Conservation (phyloP, 2,888 invertebrate species). For the Argyresthia goedartella region DNA sequence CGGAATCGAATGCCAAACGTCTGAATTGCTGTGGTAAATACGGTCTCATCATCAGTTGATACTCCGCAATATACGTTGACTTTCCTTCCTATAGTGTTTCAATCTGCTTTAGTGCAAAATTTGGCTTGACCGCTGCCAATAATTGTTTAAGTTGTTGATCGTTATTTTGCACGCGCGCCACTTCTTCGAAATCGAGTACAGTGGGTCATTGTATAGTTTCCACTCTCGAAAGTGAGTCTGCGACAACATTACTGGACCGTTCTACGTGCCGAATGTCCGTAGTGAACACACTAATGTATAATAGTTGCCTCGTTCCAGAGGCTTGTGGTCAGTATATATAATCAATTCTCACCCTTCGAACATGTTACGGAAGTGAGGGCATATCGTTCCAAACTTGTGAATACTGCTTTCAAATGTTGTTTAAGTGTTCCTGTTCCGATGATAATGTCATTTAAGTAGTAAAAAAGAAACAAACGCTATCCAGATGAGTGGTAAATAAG, state of each 20-base stretch:
- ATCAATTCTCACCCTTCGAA: conserved; percentile 12
- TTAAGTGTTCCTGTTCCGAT: conserved; percentile 9
- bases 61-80: no score
- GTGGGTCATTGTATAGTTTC: background rate
- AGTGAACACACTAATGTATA: background rate
- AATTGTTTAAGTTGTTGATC: no score
- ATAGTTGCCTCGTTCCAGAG: background rate
- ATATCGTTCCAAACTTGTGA: conserved; percentile 11
- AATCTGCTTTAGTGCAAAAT: no score
- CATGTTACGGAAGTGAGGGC: conserved; percentile 14
- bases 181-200: background rate
- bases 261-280: background rate
- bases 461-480: conserved; percentile 17
- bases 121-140: no score
- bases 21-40: no score
- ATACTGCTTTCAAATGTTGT: conserved; percentile 11
- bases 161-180: background rate
- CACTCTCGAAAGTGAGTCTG: background rate
- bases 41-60: no score
- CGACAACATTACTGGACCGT: background rate
- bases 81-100: no score
- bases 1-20: no score
- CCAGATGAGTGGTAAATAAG: no score
- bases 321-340: conserved; percentile 7
- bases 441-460: conserved; percentile 25